Evolutionary conservation across 2,113 vertebrate genomes (phyloP).

Genomic region (Callospermophilus lateralis): DNA sequence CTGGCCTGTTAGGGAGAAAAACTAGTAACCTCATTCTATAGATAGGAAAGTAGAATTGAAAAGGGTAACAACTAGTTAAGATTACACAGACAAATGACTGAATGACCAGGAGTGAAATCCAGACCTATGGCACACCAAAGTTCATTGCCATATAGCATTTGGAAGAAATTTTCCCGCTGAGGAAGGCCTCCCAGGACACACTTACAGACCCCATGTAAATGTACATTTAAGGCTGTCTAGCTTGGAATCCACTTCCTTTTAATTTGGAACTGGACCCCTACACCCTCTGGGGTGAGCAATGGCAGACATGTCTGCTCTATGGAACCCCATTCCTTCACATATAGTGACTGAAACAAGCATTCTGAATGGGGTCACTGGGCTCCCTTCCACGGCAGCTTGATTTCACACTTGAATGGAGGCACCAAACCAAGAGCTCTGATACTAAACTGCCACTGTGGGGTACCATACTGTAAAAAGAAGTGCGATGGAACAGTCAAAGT

Average conservation of each 20-base stretch:
- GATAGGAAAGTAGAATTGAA: background rate
- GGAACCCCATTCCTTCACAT: background rate
- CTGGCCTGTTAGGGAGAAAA: background rate
- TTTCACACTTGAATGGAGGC: background rate
- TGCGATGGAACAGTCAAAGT: no score
- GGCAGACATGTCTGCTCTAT: background rate
- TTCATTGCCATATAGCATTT: no score
- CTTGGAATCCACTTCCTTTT: background rate
- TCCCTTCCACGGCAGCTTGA: background rate
- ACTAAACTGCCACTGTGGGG: background rate
- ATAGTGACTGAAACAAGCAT: background rate
- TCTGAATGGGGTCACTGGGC: background rate
- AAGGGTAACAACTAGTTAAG: background rate
- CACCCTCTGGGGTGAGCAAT: background rate
- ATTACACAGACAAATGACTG: background rate
- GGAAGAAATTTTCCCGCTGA: background rate
- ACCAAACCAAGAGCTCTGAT: rapidly evolving
- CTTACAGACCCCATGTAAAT: background rate
- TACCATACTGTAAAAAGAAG: background rate
- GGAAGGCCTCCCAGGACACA: background rate
- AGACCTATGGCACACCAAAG: background rate
- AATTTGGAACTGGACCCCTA: background rate
- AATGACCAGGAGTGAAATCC: background rate
- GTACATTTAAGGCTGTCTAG: background rate
- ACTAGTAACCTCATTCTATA: background rate